Percentiles rank a stretch among this genome's conserved stretches.
Evolutionary conservation across 2,888 invertebrate genomes (phyloP).

Genomic region (Flabesymbios commensalis): DNA sequence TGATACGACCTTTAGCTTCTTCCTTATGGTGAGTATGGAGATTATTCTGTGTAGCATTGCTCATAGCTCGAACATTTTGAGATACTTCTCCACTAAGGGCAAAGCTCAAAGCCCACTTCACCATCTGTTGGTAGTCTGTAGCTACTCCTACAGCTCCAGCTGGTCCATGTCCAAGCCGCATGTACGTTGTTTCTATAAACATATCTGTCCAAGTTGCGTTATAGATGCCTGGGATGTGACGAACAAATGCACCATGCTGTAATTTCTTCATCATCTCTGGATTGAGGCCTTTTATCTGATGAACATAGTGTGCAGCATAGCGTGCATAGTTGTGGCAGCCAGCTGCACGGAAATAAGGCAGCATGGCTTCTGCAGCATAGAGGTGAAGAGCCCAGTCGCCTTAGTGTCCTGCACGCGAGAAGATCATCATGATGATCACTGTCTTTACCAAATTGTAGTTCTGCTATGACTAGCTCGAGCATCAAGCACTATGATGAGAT

Average conservation of each 20-base stretch:
- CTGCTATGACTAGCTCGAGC: constrained; percentile 3
- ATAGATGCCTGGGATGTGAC: no score
- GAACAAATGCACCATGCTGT: no score
- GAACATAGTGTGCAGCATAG: no score
- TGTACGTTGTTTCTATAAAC: no score
- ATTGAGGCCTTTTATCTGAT: no score
- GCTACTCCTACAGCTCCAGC: no score
- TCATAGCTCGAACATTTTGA: not conserved
- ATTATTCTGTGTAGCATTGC: not conserved
- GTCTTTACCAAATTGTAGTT: constrained; percentile 6
- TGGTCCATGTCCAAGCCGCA: no score
- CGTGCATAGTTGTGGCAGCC: no score
- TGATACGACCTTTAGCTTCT: constrained; percentile 4
- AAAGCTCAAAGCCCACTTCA: not conserved
- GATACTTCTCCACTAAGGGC: not conserved
- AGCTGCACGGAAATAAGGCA: no score
- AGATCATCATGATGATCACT: constrained; percentile 4
- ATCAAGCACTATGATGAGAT: constrained; percentile 10
- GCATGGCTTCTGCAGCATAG: constrained; percentile 1
- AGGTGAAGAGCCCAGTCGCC: constrained; percentile 6
- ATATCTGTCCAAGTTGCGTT: no score
- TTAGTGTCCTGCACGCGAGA: constrained; percentile 5
- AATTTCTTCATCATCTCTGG: no score
- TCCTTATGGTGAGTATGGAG: constrained; percentile 4
- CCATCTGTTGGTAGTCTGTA: no score